Evolutionary conservation across 2,113 vertebrate genomes (phyloP).

Genomic region (Corydoras maculifer): DNA sequence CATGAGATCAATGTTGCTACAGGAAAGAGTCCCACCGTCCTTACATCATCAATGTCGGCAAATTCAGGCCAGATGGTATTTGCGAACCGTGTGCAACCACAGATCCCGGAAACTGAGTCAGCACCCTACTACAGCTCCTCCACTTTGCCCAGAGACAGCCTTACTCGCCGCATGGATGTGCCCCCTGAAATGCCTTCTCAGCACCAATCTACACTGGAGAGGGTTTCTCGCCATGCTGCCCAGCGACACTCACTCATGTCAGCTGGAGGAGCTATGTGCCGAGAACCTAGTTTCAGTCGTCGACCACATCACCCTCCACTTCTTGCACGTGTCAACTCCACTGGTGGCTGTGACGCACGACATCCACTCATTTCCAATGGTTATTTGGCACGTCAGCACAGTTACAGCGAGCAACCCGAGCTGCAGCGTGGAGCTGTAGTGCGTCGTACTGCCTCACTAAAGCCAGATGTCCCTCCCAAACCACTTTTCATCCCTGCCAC

Average conservation of each 20-base stretch:
- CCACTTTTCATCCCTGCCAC: slow-evolving; percentile 74
- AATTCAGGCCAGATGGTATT: slow-evolving; percentile 57
- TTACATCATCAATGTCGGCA: slow-evolving; percentile 62
- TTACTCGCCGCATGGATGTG: slow-evolving; percentile 77
- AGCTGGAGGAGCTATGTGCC: slow-evolving; percentile 62
- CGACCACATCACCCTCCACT: slow-evolving; percentile 66
- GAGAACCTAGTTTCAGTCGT: slow-evolving; percentile 72
- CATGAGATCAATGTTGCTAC: slow-evolving; percentile 64
- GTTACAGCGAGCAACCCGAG: slow-evolving; percentile 69
- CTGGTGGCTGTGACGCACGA: slow-evolving; percentile 68
- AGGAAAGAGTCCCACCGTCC: slow-evolving; percentile 59
- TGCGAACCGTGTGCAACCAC: slow-evolving; percentile 68
- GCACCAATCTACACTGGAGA: slow-evolving; percentile 66
- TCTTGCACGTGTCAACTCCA: slow-evolving; percentile 75
- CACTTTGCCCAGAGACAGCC: slow-evolving; percentile 72
- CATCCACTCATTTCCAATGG: slow-evolving; percentile 64
- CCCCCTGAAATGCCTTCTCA: slow-evolving; percentile 69
- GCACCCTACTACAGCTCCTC: slow-evolving; percentile 73
- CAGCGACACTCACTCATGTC: slow-evolving; percentile 72
- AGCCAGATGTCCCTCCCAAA: slow-evolving; percentile 70
- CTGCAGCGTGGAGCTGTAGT: slow-evolving; percentile 64
- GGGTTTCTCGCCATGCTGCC: slow-evolving; percentile 59
- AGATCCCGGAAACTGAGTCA: slow-evolving; percentile 67
- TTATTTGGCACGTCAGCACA: slow-evolving; percentile 70
- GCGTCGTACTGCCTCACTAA: slow-evolving; percentile 69